Percentiles rank a stretch among this genome's conserved stretches.
Evolutionary conservation across 37 sponge, comb jelly and placozoan species (phyloP).

Genomic region (Mnemiopsis leidyi): DNA sequence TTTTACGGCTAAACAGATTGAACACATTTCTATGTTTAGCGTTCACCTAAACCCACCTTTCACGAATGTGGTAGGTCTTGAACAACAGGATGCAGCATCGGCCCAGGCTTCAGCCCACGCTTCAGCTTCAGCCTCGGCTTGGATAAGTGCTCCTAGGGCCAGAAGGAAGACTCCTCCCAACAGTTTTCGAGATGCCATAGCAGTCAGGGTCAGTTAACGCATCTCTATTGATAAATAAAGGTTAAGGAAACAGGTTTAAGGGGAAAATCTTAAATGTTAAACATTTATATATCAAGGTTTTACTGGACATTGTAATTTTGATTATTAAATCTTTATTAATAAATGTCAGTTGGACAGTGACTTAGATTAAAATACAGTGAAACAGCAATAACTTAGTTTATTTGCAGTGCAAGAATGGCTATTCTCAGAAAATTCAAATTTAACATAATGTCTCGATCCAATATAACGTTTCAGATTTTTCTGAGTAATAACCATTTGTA

Average conservation of each 20-base stretch:
- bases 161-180: not conserved
- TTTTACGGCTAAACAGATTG: not conserved
- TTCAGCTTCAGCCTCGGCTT: not conserved
- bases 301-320: no score
- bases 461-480: no score
- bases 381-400: not conserved
- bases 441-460: no score
- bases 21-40: not conserved
- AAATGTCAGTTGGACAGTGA: no score
- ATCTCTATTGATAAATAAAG: not conserved
- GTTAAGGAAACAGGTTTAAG: not conserved
- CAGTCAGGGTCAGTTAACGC: not conserved
- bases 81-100: not conserved
- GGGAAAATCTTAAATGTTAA: not conserved
- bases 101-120: conserved; percentile 1
- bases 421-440: not conserved
- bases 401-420: not conserved
- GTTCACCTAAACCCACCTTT: conserved; percentile 17
- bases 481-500: no score
- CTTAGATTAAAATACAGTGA: not conserved
- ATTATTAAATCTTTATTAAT: no score
- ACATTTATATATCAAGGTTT: no score
- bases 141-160: not conserved
- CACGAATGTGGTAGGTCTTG: conserved; percentile 38
- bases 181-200: not conserved